These are phyloP conservation scores for Pseudochirops corinnae DNA, from an alignment of 2,797 vertebrate genomes.

Conservation along the genomic window DNA sequence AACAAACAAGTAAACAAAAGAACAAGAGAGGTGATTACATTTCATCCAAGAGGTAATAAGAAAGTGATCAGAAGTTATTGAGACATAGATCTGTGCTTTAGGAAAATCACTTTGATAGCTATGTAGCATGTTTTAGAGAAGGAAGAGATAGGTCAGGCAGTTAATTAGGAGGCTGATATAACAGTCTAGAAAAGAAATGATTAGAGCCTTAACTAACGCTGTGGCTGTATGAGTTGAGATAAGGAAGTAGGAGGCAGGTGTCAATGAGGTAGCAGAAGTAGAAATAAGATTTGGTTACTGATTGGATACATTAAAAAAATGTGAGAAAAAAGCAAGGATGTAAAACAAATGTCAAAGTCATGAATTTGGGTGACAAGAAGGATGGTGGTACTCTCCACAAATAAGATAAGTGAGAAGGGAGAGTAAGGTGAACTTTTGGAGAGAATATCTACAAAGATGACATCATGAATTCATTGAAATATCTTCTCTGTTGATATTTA, in stretches of 20 bases:
- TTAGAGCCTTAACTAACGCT: neutral
- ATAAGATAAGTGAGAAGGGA: neutral
- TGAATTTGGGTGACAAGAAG: neutral
- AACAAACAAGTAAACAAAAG: neutral
- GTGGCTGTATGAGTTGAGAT: neutral
- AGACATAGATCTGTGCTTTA: neutral
- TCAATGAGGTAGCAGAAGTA: neutral
- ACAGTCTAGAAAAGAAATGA: neutral
- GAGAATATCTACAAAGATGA: neutral
- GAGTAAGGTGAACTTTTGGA: neutral
- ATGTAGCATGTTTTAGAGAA: neutral
- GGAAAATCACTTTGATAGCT: neutral
- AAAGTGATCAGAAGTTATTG: neutral
- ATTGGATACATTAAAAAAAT: neutral
- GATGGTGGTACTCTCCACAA: neutral
- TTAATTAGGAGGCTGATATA: neutral
- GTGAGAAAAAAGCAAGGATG: neutral
- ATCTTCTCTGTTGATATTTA: slow-evolving; percentile 4
- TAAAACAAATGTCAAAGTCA: neutral
- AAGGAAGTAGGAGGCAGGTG: neutral
- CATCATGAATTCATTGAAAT: neutral
- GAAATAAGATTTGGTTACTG: neutral
- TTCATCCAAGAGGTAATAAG: neutral
- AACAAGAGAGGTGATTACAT: neutral
- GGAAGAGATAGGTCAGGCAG: neutral